phyloP scores from a whole-genome alignment of 2,797 vertebrate genomes.

The Crocodylus rhombifer region DNA sequence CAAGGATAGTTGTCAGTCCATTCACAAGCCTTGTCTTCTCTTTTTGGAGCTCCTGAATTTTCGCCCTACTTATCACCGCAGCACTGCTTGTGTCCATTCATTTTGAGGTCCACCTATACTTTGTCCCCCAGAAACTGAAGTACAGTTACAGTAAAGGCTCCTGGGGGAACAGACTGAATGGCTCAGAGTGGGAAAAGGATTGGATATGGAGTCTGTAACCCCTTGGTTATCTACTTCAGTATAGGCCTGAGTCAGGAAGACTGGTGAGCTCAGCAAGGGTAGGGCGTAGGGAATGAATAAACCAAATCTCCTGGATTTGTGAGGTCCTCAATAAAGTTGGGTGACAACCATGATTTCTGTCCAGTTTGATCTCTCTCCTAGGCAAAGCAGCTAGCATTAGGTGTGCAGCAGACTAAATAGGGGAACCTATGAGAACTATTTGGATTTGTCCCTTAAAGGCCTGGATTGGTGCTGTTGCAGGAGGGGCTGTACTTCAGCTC shows the following conservation, averaged over 20 bases:
- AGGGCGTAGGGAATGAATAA: background rate
- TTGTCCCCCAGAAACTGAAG: background rate
- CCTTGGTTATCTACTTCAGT: background rate
- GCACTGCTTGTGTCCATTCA: background rate
- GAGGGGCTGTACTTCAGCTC: no score
- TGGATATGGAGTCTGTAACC: background rate
- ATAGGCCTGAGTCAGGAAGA: background rate
- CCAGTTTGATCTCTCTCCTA: background rate
- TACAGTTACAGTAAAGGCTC: background rate
- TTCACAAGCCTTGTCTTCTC: background rate
- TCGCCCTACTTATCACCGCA: background rate
- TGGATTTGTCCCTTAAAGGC: no score
- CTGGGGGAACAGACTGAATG: background rate
- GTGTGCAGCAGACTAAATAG: no score
- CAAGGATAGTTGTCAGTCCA: background rate
- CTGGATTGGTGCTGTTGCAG: no score
- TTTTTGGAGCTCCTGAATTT: background rate
- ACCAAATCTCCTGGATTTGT: background rate
- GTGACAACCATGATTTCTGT: background rate
- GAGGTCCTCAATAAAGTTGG: background rate
- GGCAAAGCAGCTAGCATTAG: no score
- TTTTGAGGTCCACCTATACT: background rate
- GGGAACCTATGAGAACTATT: no score
- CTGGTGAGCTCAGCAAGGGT: background rate
- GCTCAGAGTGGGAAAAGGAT: background rate